Conservation (phyloP, 1,140 invertebrate genomes). For the Tetramorium parvispinum region DNA sequence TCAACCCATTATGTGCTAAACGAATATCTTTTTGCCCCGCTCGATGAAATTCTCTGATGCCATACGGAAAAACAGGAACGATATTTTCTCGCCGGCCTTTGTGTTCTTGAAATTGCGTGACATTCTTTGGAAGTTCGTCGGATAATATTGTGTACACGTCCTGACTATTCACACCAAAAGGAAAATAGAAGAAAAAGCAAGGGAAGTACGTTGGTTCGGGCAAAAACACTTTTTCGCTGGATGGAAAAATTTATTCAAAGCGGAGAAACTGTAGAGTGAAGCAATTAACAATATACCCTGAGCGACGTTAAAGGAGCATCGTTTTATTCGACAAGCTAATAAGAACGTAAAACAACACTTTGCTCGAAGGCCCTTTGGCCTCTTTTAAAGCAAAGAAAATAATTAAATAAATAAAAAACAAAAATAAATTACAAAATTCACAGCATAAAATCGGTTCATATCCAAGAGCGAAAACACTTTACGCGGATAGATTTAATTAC, state of each 20-base stretch:
- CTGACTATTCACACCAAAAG: constrained; percentile 3
- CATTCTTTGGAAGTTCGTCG: constrained; percentile 53
- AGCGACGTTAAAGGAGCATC: constrained; percentile 25
- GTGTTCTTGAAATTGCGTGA: constrained; percentile 53
- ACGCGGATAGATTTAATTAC: background rate
- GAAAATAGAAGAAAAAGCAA: background rate
- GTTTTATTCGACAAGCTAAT: constrained; percentile 45
- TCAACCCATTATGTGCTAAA: constrained; percentile 29
- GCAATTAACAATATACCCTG: constrained; percentile 44
- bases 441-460: background rate
- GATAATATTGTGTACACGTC: constrained; percentile 35
- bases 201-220: background rate
- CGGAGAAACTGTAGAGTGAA: background rate
- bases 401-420: constrained; percentile 26
- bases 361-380: background rate
- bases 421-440: background rate
- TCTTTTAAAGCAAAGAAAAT: background rate
- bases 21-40: constrained; percentile 7
- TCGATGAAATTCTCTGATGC: constrained; percentile 38
- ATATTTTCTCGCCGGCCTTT: constrained; percentile 48
- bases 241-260: constrained; percentile 41
- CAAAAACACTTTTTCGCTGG: constrained; percentile 14
- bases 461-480: background rate
- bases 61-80: background rate
- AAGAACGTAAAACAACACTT: constrained; percentile 43